Base-by-base conservation (phyloP, 2,797 vertebrate species). In the Calcarius lapponicus region DNA sequence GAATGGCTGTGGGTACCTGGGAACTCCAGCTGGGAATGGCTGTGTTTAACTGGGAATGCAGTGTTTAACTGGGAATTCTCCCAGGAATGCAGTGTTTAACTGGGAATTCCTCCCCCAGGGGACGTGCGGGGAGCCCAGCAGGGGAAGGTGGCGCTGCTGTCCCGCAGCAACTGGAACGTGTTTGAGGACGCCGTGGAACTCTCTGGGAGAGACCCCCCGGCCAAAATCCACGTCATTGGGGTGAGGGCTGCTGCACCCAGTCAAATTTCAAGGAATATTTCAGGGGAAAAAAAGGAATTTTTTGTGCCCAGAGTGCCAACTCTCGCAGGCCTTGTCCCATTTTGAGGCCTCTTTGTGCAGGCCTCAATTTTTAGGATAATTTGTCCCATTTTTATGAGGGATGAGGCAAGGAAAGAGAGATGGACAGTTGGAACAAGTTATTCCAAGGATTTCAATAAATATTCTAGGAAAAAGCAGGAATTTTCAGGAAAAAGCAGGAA, bases 41-140 rank as follows among this genome's bases (percentile, higher is more conserved):
- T 9, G 25, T 50, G 48, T 14, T 5, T 50, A 16, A 50, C 48
- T 50, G 48, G 50, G 50, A 51, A 51, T 51, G 26, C 48, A 29
- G 51, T 14, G 28, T 29, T 5, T 53, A 31, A 53, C 28, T 51
- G 50, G 50, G 50, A 29, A 53, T 51, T 51, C 50, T 26, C 17
- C 10, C 29, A 11, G 32, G 54, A 56, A 32, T 56, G 54, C 25
- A 9, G 4, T 5, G 34, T 32, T 3, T 36, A 9, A 47, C 3
- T 1, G 17, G 72, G 43, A 60, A 48, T 48, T 6, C 6, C 43
- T 15, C 43, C 17, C 7, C 2, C 73, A 80, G 62, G 76, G 1
- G 8, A 3, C 7, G 28, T 80, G 3, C 1, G 51, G 10, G 17
- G 21, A 3, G 13, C 8, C 22, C 7, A 2, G 42, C 10, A 1